These are phyloP conservation scores for Cygnus atratus DNA, from an alignment of 2,113 vertebrate genomes.

Conservation along the genomic window DNA sequence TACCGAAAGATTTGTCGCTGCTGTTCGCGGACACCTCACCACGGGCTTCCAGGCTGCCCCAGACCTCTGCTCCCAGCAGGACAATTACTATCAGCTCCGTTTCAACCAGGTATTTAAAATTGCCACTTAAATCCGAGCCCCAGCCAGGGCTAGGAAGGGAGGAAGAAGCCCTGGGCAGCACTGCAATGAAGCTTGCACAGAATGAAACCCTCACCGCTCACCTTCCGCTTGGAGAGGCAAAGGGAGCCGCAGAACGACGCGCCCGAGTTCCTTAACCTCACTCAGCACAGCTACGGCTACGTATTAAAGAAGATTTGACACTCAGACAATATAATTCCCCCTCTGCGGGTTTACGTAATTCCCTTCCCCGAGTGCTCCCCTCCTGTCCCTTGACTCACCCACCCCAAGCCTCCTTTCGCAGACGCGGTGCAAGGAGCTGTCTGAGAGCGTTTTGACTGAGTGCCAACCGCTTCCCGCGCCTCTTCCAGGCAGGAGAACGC, in stretches of 20 bases:
- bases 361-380: neutral
- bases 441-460: neutral
- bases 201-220: neutral
- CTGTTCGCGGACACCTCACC: neutral
- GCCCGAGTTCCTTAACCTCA: neutral
- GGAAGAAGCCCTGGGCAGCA: neutral
- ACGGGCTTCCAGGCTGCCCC: neutral
- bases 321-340: neutral
- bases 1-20: neutral
- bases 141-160: neutral
- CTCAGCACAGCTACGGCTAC: neutral
- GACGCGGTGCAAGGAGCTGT: neutral
- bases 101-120: neutral
- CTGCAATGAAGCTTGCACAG: rapidly evolving
- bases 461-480: neutral
- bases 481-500: neutral
- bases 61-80: neutral
- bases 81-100: neutral
- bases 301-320: neutral
- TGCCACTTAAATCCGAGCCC: neutral
- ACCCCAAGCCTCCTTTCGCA: neutral
- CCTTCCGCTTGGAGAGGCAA: neutral
- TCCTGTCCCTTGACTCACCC: neutral
- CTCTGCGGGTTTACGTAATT: neutral
- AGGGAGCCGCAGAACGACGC: neutral